phyloP scores from a whole-genome alignment of 2,113 vertebrate species.

The Apistogramma diplotaenia region DNA sequence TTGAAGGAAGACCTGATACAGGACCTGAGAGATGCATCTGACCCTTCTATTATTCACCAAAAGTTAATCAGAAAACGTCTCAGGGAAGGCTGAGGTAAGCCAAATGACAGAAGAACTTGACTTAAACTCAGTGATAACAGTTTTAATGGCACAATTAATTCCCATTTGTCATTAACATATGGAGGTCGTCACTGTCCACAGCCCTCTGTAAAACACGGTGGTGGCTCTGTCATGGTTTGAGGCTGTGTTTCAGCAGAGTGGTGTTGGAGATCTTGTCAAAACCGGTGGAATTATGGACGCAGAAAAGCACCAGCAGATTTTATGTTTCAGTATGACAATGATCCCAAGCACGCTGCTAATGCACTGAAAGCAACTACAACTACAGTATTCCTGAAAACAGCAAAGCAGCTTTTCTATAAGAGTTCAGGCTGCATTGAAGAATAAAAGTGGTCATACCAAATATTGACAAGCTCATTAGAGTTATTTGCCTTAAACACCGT shows the following conservation, averaged over 20 bases:
- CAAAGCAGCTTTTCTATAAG: neutral
- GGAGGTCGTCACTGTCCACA: neutral
- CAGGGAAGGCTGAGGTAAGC: neutral
- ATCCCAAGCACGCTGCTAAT: neutral
- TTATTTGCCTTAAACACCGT: neutral
- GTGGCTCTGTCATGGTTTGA: neutral
- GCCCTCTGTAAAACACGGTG: neutral
- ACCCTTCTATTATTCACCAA: neutral
- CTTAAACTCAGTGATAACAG: neutral
- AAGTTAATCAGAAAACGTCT: neutral
- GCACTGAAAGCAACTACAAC: neutral
- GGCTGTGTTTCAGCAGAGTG: neutral
- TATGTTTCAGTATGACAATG: neutral
- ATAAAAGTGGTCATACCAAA: neutral
- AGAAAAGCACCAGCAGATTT: no score
- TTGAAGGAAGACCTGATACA: neutral
- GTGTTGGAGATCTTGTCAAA: neutral
- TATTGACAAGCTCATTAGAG: neutral
- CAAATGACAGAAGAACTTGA: neutral
- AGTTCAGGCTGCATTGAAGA: neutral
- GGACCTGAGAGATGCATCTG: neutral
- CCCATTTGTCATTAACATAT: neutral
- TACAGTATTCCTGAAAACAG: no score
- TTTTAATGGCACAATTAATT: neutral
- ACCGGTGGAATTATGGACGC: no score